Percentiles rank a stretch among this genome's conserved stretches.
phyloP scores from a whole-genome alignment of 2,797 vertebrate species.

The Phoxinus dragarum region DNA sequence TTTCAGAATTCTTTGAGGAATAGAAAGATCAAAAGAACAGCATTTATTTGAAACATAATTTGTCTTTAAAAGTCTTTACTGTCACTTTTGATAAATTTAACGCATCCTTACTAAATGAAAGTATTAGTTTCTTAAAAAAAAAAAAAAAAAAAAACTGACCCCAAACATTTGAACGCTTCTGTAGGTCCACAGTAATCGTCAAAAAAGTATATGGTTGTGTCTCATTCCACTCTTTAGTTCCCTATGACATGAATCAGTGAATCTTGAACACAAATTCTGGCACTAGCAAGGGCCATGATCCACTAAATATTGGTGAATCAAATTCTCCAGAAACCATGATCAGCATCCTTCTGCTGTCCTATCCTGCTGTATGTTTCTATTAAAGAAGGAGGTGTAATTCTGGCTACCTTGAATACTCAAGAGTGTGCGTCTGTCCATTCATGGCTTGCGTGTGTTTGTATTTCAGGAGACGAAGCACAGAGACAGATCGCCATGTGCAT shows the following conservation, averaged over 20 bases:
- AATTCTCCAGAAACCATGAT: not conserved
- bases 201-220: not conserved
- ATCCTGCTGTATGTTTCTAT: not conserved
- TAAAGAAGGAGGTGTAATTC: not conserved
- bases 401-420: not conserved
- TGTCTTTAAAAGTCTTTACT: too few relatives aligned
- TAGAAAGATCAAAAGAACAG: too few relatives aligned
- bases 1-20: not conserved
- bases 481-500: conserved; percentile 91
- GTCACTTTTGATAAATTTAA: too few relatives aligned
- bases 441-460: conserved; percentile 50
- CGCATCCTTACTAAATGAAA: too few relatives aligned
- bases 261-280: conserved; percentile 1
- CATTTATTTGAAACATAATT: too few relatives aligned
- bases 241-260: not conserved
- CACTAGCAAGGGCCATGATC: not conserved
- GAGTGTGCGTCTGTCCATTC: conserved; percentile 29
- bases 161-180: not conserved
- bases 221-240: not conserved
- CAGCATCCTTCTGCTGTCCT: not conserved
- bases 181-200: not conserved
- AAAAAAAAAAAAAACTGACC: not conserved
- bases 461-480: conserved; percentile 90
- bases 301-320: not conserved
- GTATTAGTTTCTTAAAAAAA: not conserved